These are phyloP conservation scores for Hypolimnas misippus DNA, from an alignment of 2,888 invertebrate species.

Conservation along the genomic window DNA sequence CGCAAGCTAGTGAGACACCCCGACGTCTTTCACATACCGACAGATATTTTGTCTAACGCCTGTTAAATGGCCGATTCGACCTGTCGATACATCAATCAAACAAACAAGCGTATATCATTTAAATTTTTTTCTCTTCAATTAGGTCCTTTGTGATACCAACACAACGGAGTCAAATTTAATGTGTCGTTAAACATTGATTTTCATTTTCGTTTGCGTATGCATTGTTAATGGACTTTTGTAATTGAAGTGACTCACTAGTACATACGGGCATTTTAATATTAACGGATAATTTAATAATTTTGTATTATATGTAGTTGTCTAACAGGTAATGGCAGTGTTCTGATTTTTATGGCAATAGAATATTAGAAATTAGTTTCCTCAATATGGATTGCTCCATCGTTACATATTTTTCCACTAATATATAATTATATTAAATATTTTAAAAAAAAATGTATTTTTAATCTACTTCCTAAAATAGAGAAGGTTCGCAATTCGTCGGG, in stretches of 20 bases:
- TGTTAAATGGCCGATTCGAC: constrained; percentile 77
- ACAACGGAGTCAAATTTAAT: constrained; percentile 69
- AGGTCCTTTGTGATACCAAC: constrained; percentile 77
- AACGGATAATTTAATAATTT: too few relatives aligned
- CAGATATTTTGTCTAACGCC: constrained; percentile 77
- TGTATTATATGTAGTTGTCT: too few relatives aligned
- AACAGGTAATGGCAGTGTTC: too few relatives aligned
- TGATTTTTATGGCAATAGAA: too few relatives aligned
- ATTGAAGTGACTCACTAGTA: constrained; percentile 9
- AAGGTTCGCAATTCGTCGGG: too few relatives aligned
- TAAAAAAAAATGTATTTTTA: too few relatives aligned
- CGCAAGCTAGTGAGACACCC: constrained; percentile 65
- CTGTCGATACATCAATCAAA: constrained; percentile 82
- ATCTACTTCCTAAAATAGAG: too few relatives aligned
- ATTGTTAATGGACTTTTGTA: constrained; percentile 26
- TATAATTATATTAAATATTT: too few relatives aligned
- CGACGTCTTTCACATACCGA: constrained; percentile 64
- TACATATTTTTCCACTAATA: too few relatives aligned
- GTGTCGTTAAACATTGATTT: constrained; percentile 65
- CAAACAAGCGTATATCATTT: constrained; percentile 67
- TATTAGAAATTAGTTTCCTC: too few relatives aligned
- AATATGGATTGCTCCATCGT: too few relatives aligned
- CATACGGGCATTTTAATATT: neutral
- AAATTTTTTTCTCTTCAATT: constrained; percentile 80
- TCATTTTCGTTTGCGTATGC: constrained; percentile 29